phyloP scores from a whole-genome alignment of 2,888 invertebrate genomes.

The Pandemis heparana region DNA sequence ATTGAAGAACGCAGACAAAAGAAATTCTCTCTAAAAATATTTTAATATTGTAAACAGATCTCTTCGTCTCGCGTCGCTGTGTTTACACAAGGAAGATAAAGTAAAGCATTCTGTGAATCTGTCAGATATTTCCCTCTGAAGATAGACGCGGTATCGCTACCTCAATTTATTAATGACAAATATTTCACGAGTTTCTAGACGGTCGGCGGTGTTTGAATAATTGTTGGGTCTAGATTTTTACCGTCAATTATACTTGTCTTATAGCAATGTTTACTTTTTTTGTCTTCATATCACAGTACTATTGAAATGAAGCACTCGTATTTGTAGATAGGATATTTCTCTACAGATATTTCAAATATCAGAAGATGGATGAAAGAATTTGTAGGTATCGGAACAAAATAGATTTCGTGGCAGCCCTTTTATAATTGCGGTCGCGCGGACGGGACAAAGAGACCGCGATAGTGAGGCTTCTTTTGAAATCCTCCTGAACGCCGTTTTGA shows the following conservation, averaged over 20 bases:
- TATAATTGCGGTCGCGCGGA: conserved; percentile 59
- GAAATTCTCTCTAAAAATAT: conserved; percentile 35
- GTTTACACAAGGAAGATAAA: conserved; percentile 34
- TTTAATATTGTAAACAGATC: conserved; percentile 41
- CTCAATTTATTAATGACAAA: conserved; percentile 28
- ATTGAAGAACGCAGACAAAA: conserved; percentile 35
- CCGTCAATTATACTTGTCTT: background rate
- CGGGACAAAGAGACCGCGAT: conserved; percentile 65
- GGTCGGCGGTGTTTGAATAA: background rate
- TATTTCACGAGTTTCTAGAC: conserved; percentile 9
- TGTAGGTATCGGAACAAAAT: conserved; percentile 52
- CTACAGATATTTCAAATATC: background rate
- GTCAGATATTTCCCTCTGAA: conserved; percentile 19
- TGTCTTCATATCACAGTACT: background rate
- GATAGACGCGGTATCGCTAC: conserved; percentile 10
- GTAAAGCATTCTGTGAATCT: conserved; percentile 28
- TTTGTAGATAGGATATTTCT: background rate
- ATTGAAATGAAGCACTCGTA: background rate
- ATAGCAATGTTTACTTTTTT: background rate
- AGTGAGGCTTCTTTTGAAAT: conserved; percentile 67
- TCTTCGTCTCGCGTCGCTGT: conserved; percentile 23
- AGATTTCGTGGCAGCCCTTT: conserved; percentile 57
- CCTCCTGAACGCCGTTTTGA: conserved; percentile 61
- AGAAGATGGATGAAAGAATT: conserved; percentile 52
- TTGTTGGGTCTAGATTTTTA: background rate